Percentiles rank a stretch among this genome's conserved stretches.
Conservation (phyloP, 2,113 vertebrate genomes). For the Arizona elegans region DNA sequence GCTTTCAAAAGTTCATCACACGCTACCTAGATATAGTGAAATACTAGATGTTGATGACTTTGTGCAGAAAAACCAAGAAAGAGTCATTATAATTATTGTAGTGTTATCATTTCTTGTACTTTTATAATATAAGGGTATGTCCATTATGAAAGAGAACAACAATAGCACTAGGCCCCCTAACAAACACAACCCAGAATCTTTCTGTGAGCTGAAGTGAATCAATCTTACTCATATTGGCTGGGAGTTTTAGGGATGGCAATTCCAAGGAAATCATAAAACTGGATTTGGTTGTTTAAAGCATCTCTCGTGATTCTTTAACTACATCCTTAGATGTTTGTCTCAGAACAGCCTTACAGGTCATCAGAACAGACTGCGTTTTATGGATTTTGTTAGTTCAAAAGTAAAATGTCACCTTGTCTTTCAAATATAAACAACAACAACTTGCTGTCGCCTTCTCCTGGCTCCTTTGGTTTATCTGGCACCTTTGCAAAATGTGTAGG, state of each 20-base stretch:
- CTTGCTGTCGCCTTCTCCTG: constrained; percentile 46
- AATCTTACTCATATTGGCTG: not conserved
- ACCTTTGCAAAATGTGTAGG: constrained; percentile 63
- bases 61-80: not conserved
- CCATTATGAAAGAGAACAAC: not conserved
- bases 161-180: not conserved
- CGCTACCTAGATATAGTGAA: not conserved
- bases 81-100: not conserved
- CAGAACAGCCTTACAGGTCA: not conserved
- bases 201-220: not conserved
- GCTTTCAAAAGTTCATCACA: not conserved
- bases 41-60: not conserved
- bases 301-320: not conserved
- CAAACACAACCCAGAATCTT: not conserved
- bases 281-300: not conserved
- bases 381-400: constrained; percentile 43
- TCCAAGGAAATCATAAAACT: not conserved
- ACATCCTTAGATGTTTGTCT: not conserved
- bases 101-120: not conserved
- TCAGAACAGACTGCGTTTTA: constrained; percentile 1
- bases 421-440: constrained; percentile 42
- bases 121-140: not conserved
- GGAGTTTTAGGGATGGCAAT: not conserved
- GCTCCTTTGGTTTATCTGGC: constrained; percentile 69
- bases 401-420: constrained; percentile 48